Percentiles rank a stretch among this genome's conserved stretches.
phyloP scores from a whole-genome alignment of 2,888 invertebrate genomes.

The Macaria liturata region DNA sequence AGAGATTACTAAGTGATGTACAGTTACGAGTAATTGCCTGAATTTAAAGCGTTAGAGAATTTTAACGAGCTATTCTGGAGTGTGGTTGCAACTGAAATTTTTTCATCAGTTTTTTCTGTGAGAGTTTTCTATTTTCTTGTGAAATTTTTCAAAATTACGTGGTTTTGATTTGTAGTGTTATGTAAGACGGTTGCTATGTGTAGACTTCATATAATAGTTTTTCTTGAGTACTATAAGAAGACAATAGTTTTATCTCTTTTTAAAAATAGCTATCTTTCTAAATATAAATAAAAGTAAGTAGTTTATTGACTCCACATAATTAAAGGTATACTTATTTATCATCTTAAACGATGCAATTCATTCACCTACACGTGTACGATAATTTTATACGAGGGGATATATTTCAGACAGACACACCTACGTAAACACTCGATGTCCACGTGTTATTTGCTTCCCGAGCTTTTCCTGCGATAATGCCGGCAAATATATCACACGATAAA shows the following conservation, averaged over 20 bases:
- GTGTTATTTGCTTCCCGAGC: constrained; percentile 35
- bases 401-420: constrained; percentile 42
- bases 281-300: too few relatives aligned
- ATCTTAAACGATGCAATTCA: constrained; percentile 4
- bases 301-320: too few relatives aligned
- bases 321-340: too few relatives aligned
- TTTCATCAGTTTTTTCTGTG: background rate
- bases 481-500: constrained; percentile 14
- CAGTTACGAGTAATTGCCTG: constrained; percentile 15
- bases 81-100: constrained; percentile 14
- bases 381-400: constrained; percentile 17
- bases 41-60: constrained; percentile 22
- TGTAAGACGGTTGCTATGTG: too few relatives aligned
- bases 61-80: constrained; percentile 19
- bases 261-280: too few relatives aligned
- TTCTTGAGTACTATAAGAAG: too few relatives aligned
- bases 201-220: too few relatives aligned
- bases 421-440: constrained; percentile 39
- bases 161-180: too few relatives aligned
- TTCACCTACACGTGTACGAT: constrained; percentile 5
- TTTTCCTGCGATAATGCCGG: constrained; percentile 26
- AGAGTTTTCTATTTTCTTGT: too few relatives aligned
- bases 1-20: constrained; percentile 21
- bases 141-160: too few relatives aligned
- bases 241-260: too few relatives aligned